Conservation (phyloP, 2,888 invertebrate species). For the Lasioglossum leucozonium region DNA sequence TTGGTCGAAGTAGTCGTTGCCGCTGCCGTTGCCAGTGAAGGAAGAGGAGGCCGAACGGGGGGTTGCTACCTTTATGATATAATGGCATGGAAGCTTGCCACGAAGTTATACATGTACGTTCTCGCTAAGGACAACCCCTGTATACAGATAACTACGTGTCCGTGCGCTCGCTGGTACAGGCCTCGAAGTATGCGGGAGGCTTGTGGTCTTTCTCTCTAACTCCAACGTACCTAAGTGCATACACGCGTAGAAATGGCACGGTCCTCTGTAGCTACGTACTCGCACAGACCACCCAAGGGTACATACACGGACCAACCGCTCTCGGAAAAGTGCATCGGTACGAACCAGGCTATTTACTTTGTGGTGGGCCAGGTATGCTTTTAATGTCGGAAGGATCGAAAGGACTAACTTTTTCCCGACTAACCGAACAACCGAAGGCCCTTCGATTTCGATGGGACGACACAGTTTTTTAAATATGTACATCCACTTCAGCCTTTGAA, state of each 20-base stretch:
- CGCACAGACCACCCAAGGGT: conserved; percentile 68
- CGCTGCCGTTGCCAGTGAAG: conserved; percentile 50
- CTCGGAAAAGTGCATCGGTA: conserved; percentile 47
- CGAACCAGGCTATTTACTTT: conserved; percentile 49
- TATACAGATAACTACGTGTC: conserved; percentile 44
- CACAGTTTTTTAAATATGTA: background rate
- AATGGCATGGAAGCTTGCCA: conserved; percentile 65
- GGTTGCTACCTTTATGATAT: conserved; percentile 73
- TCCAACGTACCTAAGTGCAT: background rate
- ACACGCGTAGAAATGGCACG: conserved; percentile 46
- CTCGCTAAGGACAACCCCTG: conserved; percentile 33
- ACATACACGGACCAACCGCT: conserved; percentile 34
- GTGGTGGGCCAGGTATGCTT: conserved; percentile 34
- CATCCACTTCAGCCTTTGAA: too few relatives aligned
- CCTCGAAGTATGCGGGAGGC: conserved; percentile 55
- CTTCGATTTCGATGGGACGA: background rate
- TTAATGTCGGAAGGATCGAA: conserved; percentile 36
- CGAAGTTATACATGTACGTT: conserved; percentile 27
- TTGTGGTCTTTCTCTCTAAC: conserved; percentile 53
- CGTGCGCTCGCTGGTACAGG: conserved; percentile 16
- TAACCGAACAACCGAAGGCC: background rate
- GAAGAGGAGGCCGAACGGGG: conserved; percentile 66
- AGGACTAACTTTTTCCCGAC: conserved; percentile 13
- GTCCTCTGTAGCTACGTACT: conserved; percentile 33
- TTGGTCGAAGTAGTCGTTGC: conserved; percentile 55